These are phyloP conservation scores for Neopipo cinnamomea DNA, from an alignment of 2,113 vertebrate genomes.

Conservation along the genomic window DNA sequence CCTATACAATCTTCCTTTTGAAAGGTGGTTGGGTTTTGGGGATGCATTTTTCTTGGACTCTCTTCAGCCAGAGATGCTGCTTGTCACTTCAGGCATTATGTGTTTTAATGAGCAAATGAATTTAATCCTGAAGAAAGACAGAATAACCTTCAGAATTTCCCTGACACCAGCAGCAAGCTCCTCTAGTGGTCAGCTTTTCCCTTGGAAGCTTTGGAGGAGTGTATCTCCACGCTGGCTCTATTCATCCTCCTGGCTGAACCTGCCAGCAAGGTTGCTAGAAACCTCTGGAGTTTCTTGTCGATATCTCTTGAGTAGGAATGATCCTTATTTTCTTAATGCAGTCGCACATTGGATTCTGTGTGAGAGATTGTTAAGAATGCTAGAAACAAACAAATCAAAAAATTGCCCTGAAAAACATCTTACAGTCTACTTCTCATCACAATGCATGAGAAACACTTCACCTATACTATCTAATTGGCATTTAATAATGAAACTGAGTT, in stretches of 20 bases:
- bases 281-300: neutral
- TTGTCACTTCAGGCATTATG: neutral
- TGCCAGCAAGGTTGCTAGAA: neutral
- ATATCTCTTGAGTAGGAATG: neutral
- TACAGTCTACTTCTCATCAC: neutral
- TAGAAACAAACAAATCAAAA: neutral
- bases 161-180: neutral
- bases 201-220: neutral
- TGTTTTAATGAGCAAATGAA: conserved; percentile 16
- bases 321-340: neutral
- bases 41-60: neutral
- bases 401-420: neutral
- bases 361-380: neutral
- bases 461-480: neutral
- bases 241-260: neutral
- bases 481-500: neutral
- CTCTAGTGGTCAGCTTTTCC: neutral
- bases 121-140: neutral
- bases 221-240: neutral
- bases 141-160: neutral
- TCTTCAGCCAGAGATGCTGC: neutral
- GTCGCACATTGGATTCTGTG: neutral
- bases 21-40: neutral
- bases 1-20: neutral
- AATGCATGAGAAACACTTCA: neutral